Percentiles rank a stretch among this genome's conserved stretches.
Evolutionary conservation across 2,888 invertebrate genomes (phyloP).

Genomic region (Ommatoiulus sabulosus): DNA sequence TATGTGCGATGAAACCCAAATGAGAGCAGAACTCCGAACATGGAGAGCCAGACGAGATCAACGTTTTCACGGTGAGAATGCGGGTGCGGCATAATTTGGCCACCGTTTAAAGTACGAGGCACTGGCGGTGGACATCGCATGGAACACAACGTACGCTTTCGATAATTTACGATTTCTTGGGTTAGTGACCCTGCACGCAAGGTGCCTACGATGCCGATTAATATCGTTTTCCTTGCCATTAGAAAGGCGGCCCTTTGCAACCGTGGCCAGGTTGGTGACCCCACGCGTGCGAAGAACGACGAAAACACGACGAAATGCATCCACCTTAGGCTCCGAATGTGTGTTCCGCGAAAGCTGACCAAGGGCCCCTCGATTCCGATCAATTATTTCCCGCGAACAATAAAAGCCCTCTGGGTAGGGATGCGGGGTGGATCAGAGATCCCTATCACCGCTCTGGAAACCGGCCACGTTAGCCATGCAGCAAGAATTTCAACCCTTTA

Average conservation of each 20-base stretch:
- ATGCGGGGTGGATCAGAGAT: neutral
- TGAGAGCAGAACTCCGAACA: conserved; percentile 1
- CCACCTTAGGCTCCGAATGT: neutral
- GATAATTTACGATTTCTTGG: conserved; percentile 23
- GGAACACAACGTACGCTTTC: neutral
- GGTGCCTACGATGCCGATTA: neutral
- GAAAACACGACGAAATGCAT: neutral
- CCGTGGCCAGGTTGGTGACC: conserved; percentile 8
- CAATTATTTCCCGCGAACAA: neutral
- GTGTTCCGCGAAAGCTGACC: neutral
- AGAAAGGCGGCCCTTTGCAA: conserved; percentile 2
- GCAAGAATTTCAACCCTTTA: conserved; percentile 22
- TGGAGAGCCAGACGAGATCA: conserved; percentile 11
- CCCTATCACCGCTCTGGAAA: neutral
- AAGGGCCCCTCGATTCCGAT: conserved; percentile 27
- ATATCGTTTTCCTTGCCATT: neutral
- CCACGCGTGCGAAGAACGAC: neutral
- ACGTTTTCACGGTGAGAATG: neutral
- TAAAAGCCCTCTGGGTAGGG: neutral
- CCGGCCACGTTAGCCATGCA: neutral
- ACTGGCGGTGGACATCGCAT: conserved; percentile 10
- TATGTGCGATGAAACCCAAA: neutral
- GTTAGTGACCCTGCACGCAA: conserved; percentile 9
- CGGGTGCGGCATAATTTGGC: conserved; percentile 10
- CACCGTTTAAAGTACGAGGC: neutral